These are phyloP conservation scores for Glaucomys volans DNA, from an alignment of 2,113 vertebrate species.

Conservation along the genomic window DNA sequence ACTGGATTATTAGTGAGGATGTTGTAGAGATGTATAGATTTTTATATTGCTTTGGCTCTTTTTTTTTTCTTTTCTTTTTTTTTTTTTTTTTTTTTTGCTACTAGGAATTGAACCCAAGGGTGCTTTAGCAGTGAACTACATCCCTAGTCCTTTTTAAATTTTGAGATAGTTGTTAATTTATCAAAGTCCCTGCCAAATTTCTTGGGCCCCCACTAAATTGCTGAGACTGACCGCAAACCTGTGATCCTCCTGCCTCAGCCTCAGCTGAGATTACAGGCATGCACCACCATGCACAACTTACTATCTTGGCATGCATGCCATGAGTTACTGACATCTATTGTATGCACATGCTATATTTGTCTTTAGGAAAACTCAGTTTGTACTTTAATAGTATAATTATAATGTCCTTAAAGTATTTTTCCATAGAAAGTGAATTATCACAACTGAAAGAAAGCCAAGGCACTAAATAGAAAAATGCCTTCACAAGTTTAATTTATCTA, in stretches of 20 bases:
- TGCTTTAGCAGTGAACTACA: no score
- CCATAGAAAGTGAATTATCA: neutral
- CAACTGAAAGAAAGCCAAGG: constrained; percentile 13
- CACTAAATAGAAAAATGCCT: constrained; percentile 29
- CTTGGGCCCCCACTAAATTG: no score
- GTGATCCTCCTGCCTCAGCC: no score
- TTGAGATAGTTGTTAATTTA: no score
- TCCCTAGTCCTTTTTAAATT: no score
- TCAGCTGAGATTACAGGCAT: no score
- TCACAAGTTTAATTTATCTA: neutral
- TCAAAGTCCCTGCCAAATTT: no score
- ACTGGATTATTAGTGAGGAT: neutral
- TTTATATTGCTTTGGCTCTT: neutral
- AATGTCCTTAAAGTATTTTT: neutral
- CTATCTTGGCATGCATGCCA: neutral
- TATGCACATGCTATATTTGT: neutral
- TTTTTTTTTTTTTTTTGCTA: no score
- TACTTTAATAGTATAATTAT: neutral
- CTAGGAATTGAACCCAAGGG: no score
- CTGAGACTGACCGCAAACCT: no score
- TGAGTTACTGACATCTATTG: neutral
- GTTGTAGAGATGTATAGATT: neutral
- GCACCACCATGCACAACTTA: no score
- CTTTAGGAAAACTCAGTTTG: constrained; percentile 28
- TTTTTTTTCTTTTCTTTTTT: no score